Conservation (phyloP, 1,140 invertebrate species). For the Cydia splendana region DNA sequence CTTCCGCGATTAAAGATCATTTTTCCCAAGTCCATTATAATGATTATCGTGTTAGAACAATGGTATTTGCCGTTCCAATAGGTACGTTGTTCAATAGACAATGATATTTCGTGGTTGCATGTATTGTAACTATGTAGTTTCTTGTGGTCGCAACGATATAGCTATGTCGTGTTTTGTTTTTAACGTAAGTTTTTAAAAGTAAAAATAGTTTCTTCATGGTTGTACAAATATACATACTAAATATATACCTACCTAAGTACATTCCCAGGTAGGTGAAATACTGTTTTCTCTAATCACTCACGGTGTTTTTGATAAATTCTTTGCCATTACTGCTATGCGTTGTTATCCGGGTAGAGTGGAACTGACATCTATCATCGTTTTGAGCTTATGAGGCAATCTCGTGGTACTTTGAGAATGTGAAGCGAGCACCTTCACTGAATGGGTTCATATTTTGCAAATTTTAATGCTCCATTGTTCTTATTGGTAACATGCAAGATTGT, state of each 20-base stretch:
- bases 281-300: slow-evolving; percentile 2
- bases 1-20: slow-evolving; percentile 27
- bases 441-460: not conserved
- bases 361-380: not conserved
- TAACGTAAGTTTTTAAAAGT: too few relatives aligned
- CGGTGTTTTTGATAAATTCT: not conserved
- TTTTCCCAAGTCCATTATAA: slow-evolving; percentile 19
- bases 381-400: not conserved
- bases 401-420: not conserved
- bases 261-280: not conserved
- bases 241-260: not conserved
- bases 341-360: not conserved
- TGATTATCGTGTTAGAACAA: slow-evolving; percentile 17
- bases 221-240: not conserved
- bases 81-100: slow-evolving; percentile 9
- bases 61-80: slow-evolving; percentile 8
- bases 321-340: not conserved
- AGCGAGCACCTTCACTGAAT: slow-evolving; percentile 2
- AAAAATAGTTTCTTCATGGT: not conserved
- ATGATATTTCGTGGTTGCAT: slow-evolving; percentile 18
- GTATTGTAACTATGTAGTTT: slow-evolving; percentile 9
- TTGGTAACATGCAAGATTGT: not conserved
- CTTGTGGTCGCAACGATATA: not conserved
- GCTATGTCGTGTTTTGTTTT: not conserved
- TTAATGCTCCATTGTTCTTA: not conserved